A percentile compares a stretch with the other conserved stretches of the same genome.
Conservation (phyloP, 2,888 invertebrate species). For the Tanypteryx hageni region DNA sequence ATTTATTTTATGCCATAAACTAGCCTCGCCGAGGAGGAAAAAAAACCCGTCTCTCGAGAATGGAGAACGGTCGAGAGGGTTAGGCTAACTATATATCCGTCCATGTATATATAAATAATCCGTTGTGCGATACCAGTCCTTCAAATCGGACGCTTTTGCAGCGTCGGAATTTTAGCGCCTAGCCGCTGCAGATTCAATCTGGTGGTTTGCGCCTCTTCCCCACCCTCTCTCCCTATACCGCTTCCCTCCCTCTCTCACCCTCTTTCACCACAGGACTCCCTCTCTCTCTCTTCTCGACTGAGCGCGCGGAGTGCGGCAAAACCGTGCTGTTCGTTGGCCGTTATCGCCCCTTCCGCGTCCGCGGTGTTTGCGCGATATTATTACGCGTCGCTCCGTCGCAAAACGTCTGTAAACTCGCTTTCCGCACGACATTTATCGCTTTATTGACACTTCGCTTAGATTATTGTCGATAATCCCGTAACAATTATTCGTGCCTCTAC, state of each 20-base stretch:
- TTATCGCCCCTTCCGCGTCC: background rate
- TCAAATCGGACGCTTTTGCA: background rate
- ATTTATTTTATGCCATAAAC: too few species aligned
- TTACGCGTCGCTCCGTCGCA: conserved; percentile 20
- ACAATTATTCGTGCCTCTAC: background rate
- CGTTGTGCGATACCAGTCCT: background rate
- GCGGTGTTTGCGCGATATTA: background rate
- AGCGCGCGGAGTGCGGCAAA: conserved; percentile 46
- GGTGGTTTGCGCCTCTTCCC: conserved; percentile 45
- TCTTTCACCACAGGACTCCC: too few species aligned
- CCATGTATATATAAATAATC: background rate
- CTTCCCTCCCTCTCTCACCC: too few species aligned
- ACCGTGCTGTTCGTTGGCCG: conserved; percentile 2
- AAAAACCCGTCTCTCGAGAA: too few species aligned
- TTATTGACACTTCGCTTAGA: conserved; percentile 20
- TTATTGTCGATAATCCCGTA: background rate
- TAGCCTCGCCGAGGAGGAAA: too few species aligned
- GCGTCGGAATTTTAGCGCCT: conserved; percentile 31
- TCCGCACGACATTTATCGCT: conserved; percentile 9
- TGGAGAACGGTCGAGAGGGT: too few species aligned
- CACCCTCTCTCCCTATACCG: background rate
- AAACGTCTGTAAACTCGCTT: background rate
- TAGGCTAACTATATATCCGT: too few species aligned
- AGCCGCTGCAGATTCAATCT: conserved; percentile 51
- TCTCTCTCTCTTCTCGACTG: background rate